Percentiles rank a stretch among this genome's conserved stretches.
Evolutionary conservation across 2,888 invertebrate species (phyloP).

Genomic region (Bimastos eiseni): DNA sequence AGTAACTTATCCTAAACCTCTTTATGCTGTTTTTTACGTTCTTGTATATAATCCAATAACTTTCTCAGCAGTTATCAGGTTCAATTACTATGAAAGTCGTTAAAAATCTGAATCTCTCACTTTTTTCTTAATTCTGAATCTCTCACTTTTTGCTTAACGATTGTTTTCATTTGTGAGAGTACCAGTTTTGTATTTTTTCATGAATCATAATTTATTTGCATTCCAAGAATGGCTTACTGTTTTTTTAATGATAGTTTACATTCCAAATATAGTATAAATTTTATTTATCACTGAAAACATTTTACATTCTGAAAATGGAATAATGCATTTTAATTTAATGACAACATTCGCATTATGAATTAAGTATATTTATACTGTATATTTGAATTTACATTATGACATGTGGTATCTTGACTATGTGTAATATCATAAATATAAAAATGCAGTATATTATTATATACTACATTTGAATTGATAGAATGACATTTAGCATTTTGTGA

Average conservation of each 20-base stretch:
- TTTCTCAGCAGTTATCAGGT: not conserved
- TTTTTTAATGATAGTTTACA: too few species aligned
- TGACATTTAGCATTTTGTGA: not conserved
- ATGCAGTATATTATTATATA: too few species aligned
- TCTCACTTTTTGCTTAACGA: too few species aligned
- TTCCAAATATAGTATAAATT: too few species aligned
- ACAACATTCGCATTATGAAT: not conserved
- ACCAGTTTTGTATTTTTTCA: not conserved
- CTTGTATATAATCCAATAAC: not conserved
- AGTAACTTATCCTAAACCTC: not conserved
- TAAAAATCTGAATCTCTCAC: not conserved
- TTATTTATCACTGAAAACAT: too few species aligned
- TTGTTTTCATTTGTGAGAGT: not conserved
- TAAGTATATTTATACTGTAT: too few species aligned
- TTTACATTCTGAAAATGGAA: not conserved
- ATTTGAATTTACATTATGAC: not conserved
- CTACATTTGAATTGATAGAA: not conserved
- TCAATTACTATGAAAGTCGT: not conserved
- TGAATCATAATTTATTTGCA: not conserved
- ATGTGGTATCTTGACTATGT: not conserved
- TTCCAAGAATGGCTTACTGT: not conserved
- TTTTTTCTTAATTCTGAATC: not conserved
- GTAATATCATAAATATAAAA: too few species aligned
- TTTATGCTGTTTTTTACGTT: not conserved
- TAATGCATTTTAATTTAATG: not conserved